phyloP scores from a whole-genome alignment of 2,797 vertebrate species.

The Ficedula albicollis region DNA sequence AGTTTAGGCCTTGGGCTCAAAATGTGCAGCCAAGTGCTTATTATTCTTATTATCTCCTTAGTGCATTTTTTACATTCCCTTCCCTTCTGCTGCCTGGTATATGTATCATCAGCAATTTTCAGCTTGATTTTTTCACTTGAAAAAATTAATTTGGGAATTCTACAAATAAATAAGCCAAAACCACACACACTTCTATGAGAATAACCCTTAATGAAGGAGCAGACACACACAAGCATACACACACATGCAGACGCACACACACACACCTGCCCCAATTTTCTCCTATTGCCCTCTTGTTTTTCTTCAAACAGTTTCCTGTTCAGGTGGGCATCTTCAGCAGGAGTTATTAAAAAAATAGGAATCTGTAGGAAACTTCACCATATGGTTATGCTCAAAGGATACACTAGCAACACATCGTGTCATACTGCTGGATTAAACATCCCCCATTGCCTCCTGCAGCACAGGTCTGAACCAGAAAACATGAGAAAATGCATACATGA shows the following conservation, averaged over 20 bases:
- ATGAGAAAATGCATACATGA: background rate
- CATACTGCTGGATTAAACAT: background rate
- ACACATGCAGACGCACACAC: rapidly evolving
- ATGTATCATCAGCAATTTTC: background rate
- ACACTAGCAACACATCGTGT: background rate
- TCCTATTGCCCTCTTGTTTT: background rate
- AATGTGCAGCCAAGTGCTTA: conserved; percentile 1
- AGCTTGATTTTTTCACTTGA: background rate
- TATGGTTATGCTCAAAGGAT: background rate
- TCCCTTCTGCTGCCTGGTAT: background rate
- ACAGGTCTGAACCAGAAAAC: background rate
- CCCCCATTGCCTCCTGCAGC: background rate
- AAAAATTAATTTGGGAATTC: background rate
- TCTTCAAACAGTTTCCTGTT: background rate
- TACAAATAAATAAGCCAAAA: background rate
- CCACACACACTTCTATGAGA: background rate
- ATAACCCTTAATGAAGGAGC: background rate
- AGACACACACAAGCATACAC: background rate
- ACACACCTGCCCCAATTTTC: rapidly evolving
- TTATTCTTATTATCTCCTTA: background rate
- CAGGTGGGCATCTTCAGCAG: background rate
- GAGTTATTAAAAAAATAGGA: background rate
- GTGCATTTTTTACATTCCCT: background rate
- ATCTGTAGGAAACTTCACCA: background rate
- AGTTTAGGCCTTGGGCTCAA: conserved; percentile 10